Evolutionary conservation across 1,140 invertebrate genomes (phyloP).

Genomic region (Campodea augens): DNA sequence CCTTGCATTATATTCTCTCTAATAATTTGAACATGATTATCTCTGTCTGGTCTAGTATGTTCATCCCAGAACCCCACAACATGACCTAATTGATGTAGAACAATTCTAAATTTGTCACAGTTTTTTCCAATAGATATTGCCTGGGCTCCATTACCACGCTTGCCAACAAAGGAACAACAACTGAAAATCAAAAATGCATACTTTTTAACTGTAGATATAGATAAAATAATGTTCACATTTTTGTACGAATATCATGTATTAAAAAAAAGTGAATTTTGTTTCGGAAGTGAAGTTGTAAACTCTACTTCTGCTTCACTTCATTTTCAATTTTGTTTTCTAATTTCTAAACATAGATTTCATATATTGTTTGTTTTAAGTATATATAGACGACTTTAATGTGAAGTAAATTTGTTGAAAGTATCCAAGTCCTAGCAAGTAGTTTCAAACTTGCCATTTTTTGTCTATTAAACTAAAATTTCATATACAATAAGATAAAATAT

Average conservation of each 20-base stretch:
- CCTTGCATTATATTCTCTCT: conserved; percentile 90
- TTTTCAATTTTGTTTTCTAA: neutral
- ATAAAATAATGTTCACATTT: no score
- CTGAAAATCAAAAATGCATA: conserved; percentile 30
- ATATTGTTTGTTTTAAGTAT: conserved; percentile 7
- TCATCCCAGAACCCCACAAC: conserved; percentile 98
- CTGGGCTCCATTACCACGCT: conserved; percentile 86
- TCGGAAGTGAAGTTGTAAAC: no score
- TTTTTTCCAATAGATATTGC: conserved; percentile 98
- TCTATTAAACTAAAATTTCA: no score
- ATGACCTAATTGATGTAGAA: conserved; percentile 95
- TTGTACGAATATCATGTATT: no score
- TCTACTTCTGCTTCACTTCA: neutral
- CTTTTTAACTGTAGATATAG: conserved; percentile 4
- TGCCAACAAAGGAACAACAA: conserved; percentile 97
- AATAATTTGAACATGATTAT: conserved; percentile 82
- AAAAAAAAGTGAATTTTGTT: no score
- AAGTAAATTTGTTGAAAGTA: no score
- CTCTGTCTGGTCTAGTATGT: conserved; percentile 90
- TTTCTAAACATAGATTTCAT: neutral
- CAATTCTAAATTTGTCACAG: conserved; percentile 98
- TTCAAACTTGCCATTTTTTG: no score
- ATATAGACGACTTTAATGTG: no score
- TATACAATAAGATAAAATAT: no score
- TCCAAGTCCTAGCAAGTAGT: no score